phyloP scores from a whole-genome alignment of 2,797 vertebrate species.

The Argentina silus region DNA sequence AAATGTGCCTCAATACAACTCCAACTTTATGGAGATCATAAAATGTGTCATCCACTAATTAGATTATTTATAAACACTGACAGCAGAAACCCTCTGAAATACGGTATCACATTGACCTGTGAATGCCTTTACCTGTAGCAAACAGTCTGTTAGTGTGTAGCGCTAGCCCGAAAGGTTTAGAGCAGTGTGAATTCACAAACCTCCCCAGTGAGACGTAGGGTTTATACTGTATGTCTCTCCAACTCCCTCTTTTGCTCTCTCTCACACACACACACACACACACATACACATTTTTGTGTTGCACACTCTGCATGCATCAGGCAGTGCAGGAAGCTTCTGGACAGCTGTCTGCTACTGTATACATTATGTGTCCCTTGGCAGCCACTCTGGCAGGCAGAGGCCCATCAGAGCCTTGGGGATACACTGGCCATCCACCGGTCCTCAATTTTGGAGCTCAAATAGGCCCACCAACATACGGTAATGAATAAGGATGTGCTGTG shows the following conservation, averaged over 20 bases:
- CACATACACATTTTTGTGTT: constrained; percentile 38
- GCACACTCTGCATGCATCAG: constrained; percentile 41
- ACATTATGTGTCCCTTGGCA: constrained; percentile 69
- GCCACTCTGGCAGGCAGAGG: constrained; percentile 59
- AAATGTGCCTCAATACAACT: background rate
- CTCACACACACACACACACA: background rate
- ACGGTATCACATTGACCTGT: constrained; percentile 1
- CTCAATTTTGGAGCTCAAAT: constrained; percentile 49
- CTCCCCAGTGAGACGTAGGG: background rate
- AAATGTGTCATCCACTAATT: constrained; percentile 15
- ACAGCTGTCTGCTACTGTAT: constrained; percentile 71
- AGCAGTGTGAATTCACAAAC: background rate
- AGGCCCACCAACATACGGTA: constrained; percentile 67
- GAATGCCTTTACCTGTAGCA: background rate
- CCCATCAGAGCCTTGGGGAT: constrained; percentile 29
- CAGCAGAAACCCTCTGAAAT: constrained; percentile 6
- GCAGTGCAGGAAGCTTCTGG: constrained; percentile 35
- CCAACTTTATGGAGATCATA: constrained; percentile 7
- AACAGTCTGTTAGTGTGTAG: constrained; percentile 2
- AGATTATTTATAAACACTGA: constrained; percentile 12
- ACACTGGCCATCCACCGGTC: constrained; percentile 35
- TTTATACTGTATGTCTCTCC: background rate
- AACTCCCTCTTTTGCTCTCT: background rate
- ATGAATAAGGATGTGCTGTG: constrained; percentile 63
- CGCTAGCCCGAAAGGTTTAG: background rate